Percentiles rank a stretch among this genome's conserved stretches.
Conservation (phyloP, 2,888 invertebrate species). For the Watsonalla binaria region DNA sequence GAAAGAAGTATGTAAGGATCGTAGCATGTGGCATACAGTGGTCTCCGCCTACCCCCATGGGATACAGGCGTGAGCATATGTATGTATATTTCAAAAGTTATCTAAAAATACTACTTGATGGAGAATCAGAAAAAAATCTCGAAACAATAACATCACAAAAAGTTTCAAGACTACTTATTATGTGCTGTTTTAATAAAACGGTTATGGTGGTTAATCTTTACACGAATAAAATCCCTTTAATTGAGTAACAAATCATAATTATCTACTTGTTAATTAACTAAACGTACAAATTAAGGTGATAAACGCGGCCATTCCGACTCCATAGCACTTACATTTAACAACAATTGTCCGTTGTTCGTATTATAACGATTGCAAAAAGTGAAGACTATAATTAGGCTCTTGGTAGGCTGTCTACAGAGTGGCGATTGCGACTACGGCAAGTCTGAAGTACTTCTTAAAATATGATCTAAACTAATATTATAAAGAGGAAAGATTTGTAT, state of each 20-base stretch:
- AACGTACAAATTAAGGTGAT: not conserved
- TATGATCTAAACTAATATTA: too few species aligned
- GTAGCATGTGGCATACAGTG: too few species aligned
- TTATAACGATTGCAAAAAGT: slow-evolving; percentile 6
- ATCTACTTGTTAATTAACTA: not conserved
- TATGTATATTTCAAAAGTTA: too few species aligned
- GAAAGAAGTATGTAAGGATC: too few species aligned
- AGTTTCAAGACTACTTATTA: not conserved
- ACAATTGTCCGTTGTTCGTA: not conserved
- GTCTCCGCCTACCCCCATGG: too few species aligned
- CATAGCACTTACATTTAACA: not conserved
- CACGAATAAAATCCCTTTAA: not conserved
- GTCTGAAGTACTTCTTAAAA: too few species aligned
- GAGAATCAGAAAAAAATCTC: too few species aligned
- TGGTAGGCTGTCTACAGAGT: not conserved
- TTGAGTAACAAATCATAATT: not conserved
- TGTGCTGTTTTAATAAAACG: not conserved
- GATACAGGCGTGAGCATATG: too few species aligned
- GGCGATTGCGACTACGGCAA: not conserved
- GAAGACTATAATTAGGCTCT: not conserved
- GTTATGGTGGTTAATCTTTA: not conserved
- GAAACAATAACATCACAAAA: too few species aligned
- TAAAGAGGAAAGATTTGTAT: too few species aligned
- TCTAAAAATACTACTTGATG: too few species aligned
- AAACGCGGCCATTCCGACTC: not conserved